These are phyloP conservation scores for Epirrhoe tristata DNA, from an alignment of 2,888 invertebrate genomes.

Conservation along the genomic window DNA sequence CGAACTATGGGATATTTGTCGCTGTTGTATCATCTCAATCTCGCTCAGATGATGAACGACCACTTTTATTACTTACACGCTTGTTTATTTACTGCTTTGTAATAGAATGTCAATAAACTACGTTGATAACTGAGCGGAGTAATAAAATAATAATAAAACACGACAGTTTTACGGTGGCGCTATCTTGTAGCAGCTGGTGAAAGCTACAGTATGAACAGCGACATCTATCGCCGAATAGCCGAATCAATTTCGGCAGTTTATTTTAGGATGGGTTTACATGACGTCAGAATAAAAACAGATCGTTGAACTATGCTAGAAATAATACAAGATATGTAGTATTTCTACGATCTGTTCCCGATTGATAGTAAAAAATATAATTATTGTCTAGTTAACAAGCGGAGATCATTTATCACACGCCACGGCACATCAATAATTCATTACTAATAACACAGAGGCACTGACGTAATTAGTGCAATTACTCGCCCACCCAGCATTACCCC, in stretches of 20 bases:
- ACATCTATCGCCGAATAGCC: conserved; percentile 69
- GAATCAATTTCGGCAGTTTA: conserved; percentile 48
- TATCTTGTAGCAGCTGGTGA: conserved; percentile 49
- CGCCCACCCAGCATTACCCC: conserved; percentile 76
- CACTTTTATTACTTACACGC: conserved; percentile 74
- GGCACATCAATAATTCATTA: conserved; percentile 80
- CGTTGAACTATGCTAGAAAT: conserved; percentile 24
- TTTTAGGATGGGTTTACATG: conserved; percentile 34
- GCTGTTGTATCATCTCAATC: conserved; percentile 74
- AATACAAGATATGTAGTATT: conserved; percentile 26
- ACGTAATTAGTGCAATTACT: conserved; percentile 82
- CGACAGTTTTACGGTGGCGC: conserved; percentile 59
- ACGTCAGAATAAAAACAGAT: conserved; percentile 26
- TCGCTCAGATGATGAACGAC: conserved; percentile 70
- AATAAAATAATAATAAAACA: conserved; percentile 73
- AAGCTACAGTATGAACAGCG: conserved; percentile 52
- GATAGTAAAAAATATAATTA: conserved; percentile 51
- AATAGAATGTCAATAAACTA: conserved; percentile 77
- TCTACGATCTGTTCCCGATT: conserved; percentile 38
- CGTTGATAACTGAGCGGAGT: conserved; percentile 63
- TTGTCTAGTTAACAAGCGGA: conserved; percentile 64
- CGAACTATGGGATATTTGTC: conserved; percentile 68
- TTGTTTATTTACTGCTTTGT: conserved; percentile 76
- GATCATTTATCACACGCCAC: conserved; percentile 71
- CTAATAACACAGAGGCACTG: conserved; percentile 76